phyloP scores from a whole-genome alignment of 1,140 invertebrate genomes.

The Drosophila subobscura region DNA sequence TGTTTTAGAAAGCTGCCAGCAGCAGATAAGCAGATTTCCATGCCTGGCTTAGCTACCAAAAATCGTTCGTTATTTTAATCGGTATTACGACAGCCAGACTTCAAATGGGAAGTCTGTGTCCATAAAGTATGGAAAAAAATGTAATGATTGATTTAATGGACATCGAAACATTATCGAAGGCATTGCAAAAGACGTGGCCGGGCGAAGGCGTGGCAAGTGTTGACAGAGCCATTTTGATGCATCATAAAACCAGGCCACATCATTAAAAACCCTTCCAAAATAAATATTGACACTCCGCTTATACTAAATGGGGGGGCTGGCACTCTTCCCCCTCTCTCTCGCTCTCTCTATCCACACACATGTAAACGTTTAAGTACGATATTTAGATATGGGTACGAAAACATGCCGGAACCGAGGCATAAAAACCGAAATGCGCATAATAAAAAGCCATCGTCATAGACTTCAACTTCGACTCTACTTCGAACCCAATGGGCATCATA shows the following conservation, averaged over 20 bases:
- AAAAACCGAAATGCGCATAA: slow-evolving; percentile 78
- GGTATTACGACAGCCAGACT: slow-evolving; percentile 9
- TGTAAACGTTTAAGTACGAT: slow-evolving; percentile 79
- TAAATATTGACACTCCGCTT: slow-evolving; percentile 45
- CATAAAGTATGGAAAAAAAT: slow-evolving; percentile 52
- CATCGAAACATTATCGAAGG: slow-evolving; percentile 66
- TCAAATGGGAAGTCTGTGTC: slow-evolving; percentile 9
- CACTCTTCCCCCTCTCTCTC: slow-evolving; percentile 4
- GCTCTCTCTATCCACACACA: slow-evolving; percentile 40
- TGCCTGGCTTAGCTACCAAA: background rate
- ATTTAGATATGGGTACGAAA: slow-evolving; percentile 79
- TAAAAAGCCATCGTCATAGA: slow-evolving; percentile 77
- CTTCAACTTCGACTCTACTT: slow-evolving; percentile 40
- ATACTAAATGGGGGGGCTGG: slow-evolving; percentile 29
- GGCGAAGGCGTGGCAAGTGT: slow-evolving; percentile 23
- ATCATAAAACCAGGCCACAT: slow-evolving; percentile 70
- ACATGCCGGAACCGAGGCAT: slow-evolving; percentile 78
- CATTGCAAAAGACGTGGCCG: slow-evolving; percentile 56
- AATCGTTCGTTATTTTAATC: slow-evolving; percentile 13
- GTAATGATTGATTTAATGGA: slow-evolving; percentile 76
- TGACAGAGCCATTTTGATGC: slow-evolving; percentile 70
- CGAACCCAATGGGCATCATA: slow-evolving; percentile 29
- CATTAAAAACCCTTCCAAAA: slow-evolving; percentile 67
- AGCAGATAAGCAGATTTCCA: no score
- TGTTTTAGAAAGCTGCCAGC: no score